phyloP scores from a whole-genome alignment of 1,140 invertebrate genomes.

The Polypedilum vanderplanki region DNA sequence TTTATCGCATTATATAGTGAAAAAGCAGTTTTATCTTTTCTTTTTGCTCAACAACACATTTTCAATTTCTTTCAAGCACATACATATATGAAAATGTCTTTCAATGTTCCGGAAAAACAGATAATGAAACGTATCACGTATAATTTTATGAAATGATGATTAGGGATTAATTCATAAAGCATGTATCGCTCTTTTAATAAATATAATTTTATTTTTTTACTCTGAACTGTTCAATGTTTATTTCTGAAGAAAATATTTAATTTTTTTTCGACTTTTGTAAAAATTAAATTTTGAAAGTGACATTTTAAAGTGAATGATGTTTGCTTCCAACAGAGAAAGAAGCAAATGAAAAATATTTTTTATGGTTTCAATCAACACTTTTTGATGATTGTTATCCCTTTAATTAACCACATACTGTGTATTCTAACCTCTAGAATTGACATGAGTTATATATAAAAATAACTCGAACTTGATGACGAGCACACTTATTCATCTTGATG shows the following conservation, averaged over 20 bases:
- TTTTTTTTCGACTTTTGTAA: too few relatives aligned
- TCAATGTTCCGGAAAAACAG: neutral
- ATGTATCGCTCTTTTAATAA: too few relatives aligned
- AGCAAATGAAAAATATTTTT: neutral
- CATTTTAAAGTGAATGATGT: too few relatives aligned
- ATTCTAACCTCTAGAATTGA: neutral
- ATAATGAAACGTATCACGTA: neutral
- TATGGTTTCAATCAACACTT: neutral
- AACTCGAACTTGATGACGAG: neutral
- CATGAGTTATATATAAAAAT: neutral
- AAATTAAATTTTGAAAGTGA: too few relatives aligned
- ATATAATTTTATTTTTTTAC: too few relatives aligned
- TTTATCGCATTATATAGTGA: conserved; percentile 3
- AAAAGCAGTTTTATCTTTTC: neutral
- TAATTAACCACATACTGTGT: neutral
- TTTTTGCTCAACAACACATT: conserved; percentile 18
- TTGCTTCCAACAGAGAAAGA: too few relatives aligned
- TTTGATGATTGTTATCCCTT: neutral
- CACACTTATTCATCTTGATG: neutral
- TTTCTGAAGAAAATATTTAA: too few relatives aligned
- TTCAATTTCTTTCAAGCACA: neutral
- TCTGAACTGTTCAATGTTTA: too few relatives aligned
- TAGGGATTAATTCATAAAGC: neutral
- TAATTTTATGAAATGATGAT: conserved; percentile 2
- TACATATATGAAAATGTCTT: neutral